Base-by-base conservation (phyloP, 1,140 invertebrate genomes). In the Littorina saxatilis region DNA sequence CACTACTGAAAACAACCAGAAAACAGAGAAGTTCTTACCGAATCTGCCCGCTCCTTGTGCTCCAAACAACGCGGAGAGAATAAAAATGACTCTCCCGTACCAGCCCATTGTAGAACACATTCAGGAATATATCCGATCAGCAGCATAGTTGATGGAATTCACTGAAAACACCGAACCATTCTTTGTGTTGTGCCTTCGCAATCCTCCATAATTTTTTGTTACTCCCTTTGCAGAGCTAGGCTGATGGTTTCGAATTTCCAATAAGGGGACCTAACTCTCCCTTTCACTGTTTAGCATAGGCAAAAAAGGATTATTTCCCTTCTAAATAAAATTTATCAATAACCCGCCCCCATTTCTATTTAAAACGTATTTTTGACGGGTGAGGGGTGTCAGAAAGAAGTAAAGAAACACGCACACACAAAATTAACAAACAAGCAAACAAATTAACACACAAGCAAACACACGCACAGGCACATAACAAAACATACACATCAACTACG, bases 141-240 rank as follows among this genome's bases (percentile, higher is more conserved):
- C 68, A 39, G 27, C 68, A 72, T 72, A 72, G 27, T 43, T 72
- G 37, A 72, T 72, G 11, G n/a, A 72, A 63, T 32, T 40, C 68
- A 43, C 37, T 11, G n/a, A 43, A 72, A 40, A 7, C 40, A 23
- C 29, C 15, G 23, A 72, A n/a, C 7, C 68, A 72, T 72, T 32
- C 68, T 72, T 72, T 72, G 68, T 72, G 35, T 72, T 72, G 68
- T 72, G 37, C 35, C 68, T 37, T 72, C 68, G 27, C 68, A n/a
- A 35, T 72, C 68, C 68, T n/a, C 68, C 68, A 72, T 72, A 43
- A 40, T 72, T 40, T 72, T 72, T 72, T 27, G 23, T n/a, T 17
- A 9, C 35, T 9, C 40, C 15, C 23, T 43, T 23, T 7, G 27
- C n/a, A 32, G 35, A 15, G 13, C 11, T 4, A 63, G 35, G 61